Evolutionary conservation across 2,113 vertebrate genomes (phyloP).

Genomic region (Colossoma macropomum): DNA sequence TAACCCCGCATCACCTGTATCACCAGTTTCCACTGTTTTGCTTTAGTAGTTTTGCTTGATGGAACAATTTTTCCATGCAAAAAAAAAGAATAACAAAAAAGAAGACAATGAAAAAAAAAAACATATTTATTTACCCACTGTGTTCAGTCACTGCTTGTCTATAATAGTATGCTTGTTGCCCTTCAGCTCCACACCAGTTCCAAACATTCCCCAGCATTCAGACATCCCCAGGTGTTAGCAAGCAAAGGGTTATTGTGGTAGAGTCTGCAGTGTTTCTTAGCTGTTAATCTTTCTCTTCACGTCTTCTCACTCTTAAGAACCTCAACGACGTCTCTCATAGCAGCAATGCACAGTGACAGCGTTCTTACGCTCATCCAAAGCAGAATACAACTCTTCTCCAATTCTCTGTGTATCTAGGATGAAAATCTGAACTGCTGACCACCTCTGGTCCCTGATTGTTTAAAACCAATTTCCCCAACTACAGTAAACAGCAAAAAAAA

Average conservation of each 20-base stretch:
- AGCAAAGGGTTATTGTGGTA: conserved; percentile 1
- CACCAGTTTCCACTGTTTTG: neutral
- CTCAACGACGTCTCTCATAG: conserved; percentile 37
- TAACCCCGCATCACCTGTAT: neutral
- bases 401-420: conserved; percentile 14
- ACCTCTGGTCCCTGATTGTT: conserved; percentile 71
- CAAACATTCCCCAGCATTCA: neutral
- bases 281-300: conserved; percentile 18
- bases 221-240: conserved; percentile 24
- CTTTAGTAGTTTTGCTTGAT: too few relatives aligned
- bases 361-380: conserved; percentile 47
- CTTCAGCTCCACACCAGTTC: conserved; percentile 10
- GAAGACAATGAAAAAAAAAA: neutral
- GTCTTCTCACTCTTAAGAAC: conserved; percentile 27
- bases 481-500: conserved; percentile 31
- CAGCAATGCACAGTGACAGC: conserved; percentile 61
- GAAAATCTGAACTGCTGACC: conserved; percentile 61
- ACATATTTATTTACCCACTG: neutral
- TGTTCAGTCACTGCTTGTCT: neutral
- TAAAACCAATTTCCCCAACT: conserved; percentile 32
- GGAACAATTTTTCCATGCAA: neutral
- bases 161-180: too few relatives aligned
- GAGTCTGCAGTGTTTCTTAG: neutral
- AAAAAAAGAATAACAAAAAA: neutral
- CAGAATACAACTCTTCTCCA: conserved; percentile 39